These are phyloP conservation scores for Piliocolobus tephrosceles DNA, from an alignment of 2,113 vertebrate species.

Conservation along the genomic window DNA sequence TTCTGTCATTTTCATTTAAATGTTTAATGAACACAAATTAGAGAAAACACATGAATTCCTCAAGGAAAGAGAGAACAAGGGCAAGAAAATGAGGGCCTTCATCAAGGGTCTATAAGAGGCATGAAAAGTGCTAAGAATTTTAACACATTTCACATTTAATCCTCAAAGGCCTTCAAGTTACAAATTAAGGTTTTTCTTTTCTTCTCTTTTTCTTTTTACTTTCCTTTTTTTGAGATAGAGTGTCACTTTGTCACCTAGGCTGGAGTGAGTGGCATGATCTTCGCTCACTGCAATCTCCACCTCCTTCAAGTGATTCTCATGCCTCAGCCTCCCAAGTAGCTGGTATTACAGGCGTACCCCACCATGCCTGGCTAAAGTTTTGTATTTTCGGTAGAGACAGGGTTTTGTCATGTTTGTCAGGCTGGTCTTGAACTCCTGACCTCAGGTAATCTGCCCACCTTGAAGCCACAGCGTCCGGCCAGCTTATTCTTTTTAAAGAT, in stretches of 20 bases:
- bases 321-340: background rate
- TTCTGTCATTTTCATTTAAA: background rate
- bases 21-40: background rate
- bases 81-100: background rate
- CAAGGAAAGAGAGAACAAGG: background rate
- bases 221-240: too few relatives aligned
- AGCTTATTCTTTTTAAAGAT: background rate
- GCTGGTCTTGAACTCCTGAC: background rate
- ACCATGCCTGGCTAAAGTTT: background rate
- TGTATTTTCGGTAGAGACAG: background rate
- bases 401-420: background rate
- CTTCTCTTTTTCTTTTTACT: background rate
- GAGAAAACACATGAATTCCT: background rate
- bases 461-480: fast-evolving
- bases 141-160: background rate
- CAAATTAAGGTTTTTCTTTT: background rate
- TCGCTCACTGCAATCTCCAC: background rate
- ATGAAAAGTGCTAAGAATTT: background rate
- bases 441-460: background rate
- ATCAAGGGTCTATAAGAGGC: background rate
- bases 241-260: too few relatives aligned
- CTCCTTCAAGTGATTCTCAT: background rate
- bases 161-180: background rate
- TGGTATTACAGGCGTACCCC: background rate
- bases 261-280: too few relatives aligned